Evolutionary conservation across 1,140 invertebrate species (phyloP).

Genomic region (Drosophila hydei): DNA sequence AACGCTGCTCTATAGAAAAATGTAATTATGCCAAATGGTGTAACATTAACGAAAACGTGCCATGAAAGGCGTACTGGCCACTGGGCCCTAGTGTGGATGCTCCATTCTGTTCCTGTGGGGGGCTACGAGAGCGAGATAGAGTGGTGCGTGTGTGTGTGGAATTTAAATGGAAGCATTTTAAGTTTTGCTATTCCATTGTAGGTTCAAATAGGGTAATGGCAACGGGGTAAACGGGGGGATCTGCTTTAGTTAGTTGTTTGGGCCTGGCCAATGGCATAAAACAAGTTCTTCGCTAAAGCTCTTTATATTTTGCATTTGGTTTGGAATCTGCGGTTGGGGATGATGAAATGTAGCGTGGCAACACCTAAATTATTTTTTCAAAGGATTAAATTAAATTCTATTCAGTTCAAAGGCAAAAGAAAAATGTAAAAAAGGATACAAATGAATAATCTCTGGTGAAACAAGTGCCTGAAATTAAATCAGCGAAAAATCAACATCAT

Average conservation of each 20-base stretch:
- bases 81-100: conserved; percentile 1
- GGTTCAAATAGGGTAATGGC: conserved; percentile 8
- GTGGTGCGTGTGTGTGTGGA: conserved; percentile 29
- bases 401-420: conserved; percentile 31
- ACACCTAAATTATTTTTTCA: conserved; percentile 57
- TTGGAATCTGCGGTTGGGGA: background rate
- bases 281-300: conserved; percentile 47
- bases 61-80: conserved; percentile 19
- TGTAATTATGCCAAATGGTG: conserved; percentile 76
- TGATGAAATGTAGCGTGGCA: background rate
- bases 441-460: conserved; percentile 8
- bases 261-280: background rate
- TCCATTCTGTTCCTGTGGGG: background rate
- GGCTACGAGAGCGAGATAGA: too few relatives aligned
- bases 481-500: conserved; percentile 78
- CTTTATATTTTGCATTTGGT: conserved; percentile 49
- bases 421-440: too few relatives aligned
- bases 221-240: background rate
- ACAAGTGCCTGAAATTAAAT: conserved; percentile 62
- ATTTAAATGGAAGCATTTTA: conserved; percentile 66
- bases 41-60: conserved; percentile 74
- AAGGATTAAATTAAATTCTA: conserved; percentile 80
- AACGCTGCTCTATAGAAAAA: conserved; percentile 55
- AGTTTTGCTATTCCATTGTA: conserved; percentile 48
- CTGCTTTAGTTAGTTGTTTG: background rate